Evolutionary conservation across 2,113 vertebrate genomes (phyloP), one percentile per base, ranked within the genome.

Genomic region (Chaetodon auriga): DNA sequence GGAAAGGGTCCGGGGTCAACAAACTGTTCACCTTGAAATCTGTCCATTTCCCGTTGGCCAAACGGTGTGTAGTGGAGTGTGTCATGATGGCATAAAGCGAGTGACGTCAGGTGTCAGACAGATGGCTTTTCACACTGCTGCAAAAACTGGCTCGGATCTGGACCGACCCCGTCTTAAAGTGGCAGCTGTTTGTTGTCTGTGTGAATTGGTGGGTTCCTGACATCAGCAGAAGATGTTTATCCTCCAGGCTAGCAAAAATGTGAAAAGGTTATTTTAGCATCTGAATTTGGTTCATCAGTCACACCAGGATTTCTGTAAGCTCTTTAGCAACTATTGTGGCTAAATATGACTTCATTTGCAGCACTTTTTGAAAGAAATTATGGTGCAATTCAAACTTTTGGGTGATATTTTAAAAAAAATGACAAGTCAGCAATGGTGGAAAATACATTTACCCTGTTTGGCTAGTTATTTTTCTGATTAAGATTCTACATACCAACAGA

Each of bases 201-300:
- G 43, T 60, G n/a, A 57, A 35, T 0, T 14, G 21, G 7, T 55
- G 13, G 62, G 45, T 78, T 57, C 48, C 25, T 46, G 9, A 41
- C 43, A 68, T 58, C 64, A 58, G 45, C 46, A 63, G 35, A 79
- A 53, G 46, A 45, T 25, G 23, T n/a, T 72, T 46, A 36, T 38
- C 55, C 41, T 73, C 19, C 30, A 63, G 41, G 38, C 61, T 14
- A 41, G 78, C 10, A 16, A 19, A 19, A 72, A 49, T 41, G 35
- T 30, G n/a, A 48, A 73, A 65, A 25, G 3, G 6, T 41, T 35
- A 11, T 58, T 38, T 60, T 60, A 62, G 65, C n/a, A 16, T 62
- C 57, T 79, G 19, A 35, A 30, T 78, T 72, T 69, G 65, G 45
- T 69, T 49, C 41, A 78, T 69, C 43, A 78, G 45, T 69, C 65